Evolutionary conservation across 92 coral and sea anemone genomes (phyloP).

Genomic region (Porites rus): DNA sequence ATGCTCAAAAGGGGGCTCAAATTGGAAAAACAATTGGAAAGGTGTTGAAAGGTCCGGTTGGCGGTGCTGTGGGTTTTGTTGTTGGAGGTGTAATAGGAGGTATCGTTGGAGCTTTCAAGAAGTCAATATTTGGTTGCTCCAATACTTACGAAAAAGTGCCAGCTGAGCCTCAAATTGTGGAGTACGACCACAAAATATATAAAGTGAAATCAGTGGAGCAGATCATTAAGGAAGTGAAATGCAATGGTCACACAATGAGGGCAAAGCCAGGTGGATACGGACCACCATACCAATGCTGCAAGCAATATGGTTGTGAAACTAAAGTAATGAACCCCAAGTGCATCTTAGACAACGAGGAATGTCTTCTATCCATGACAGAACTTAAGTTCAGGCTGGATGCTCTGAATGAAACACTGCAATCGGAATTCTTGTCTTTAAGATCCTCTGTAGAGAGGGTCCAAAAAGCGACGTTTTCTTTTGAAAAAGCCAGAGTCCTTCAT

Average conservation of each 20-base stretch:
- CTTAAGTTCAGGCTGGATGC: neutral
- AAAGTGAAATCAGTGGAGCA: neutral
- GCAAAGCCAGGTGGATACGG: constrained; percentile 40
- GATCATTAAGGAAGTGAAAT: constrained; percentile 32
- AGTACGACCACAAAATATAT: constrained; percentile 2
- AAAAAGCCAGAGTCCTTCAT: constrained; percentile 25
- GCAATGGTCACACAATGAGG: constrained; percentile 18
- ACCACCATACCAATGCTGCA: constrained; percentile 46
- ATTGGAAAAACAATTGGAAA: neutral
- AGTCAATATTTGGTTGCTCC: constrained; percentile 18
- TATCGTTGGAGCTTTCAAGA: neutral
- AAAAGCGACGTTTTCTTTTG: constrained; percentile 18
- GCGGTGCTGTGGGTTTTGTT: neutral
- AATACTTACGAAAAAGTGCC: constrained; percentile 14
- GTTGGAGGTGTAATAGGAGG: constrained; percentile 6
- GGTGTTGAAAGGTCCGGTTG: neutral
- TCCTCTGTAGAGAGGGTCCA: neutral
- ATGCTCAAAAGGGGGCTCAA: neutral
- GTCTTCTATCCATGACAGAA: constrained; percentile 19
- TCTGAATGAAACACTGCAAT: constrained; percentile 25
- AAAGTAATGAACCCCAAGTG: constrained; percentile 45
- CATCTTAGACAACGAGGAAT: neutral
- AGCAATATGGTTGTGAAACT: constrained; percentile 23
- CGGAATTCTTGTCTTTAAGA: neutral
- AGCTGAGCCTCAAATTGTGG: neutral